These are phyloP conservation scores for Poeciliopsis presidionis DNA, from an alignment of 2,797 vertebrate species.

Conservation along the genomic window DNA sequence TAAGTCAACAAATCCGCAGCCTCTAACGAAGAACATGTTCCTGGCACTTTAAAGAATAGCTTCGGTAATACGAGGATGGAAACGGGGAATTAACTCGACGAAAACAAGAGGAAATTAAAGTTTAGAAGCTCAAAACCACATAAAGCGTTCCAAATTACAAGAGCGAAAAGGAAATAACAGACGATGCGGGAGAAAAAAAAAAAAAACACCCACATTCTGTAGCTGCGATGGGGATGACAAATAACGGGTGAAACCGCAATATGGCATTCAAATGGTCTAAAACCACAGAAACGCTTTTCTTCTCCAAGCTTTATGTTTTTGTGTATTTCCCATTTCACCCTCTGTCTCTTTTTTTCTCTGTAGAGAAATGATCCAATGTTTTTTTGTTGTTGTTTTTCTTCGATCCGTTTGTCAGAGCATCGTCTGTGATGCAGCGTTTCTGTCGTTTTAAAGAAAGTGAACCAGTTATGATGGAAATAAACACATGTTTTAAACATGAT, in stretches of 20 bases:
- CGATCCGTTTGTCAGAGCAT: slow-evolving; percentile 22
- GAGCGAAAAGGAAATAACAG: slow-evolving; percentile 21
- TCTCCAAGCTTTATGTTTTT: slow-evolving; percentile 46
- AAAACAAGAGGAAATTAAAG: slow-evolving; percentile 5
- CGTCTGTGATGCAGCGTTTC: slow-evolving; percentile 33
- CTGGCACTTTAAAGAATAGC: slow-evolving; percentile 42
- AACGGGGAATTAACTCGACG: slow-evolving; percentile 11
- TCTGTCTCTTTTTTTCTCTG: slow-evolving; percentile 35
- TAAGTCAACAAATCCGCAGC: background rate
- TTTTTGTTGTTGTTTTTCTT: slow-evolving; percentile 31
- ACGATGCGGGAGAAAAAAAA: slow-evolving; percentile 19
- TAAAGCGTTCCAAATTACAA: slow-evolving; percentile 18
- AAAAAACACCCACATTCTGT: slow-evolving; percentile 9
- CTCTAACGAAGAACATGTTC: slow-evolving; percentile 12
- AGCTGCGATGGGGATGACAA: slow-evolving; percentile 36
- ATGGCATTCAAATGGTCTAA: slow-evolving; percentile 52
- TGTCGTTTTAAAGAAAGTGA: slow-evolving; percentile 24
- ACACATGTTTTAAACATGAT: background rate
- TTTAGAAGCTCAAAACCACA: slow-evolving; percentile 17
- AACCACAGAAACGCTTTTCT: slow-evolving; percentile 54
- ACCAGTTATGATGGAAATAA: background rate
- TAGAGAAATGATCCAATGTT: slow-evolving; percentile 42
- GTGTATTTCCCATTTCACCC: slow-evolving; percentile 34
- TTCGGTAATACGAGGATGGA: slow-evolving; percentile 37
- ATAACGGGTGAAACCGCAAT: slow-evolving; percentile 45